These are phyloP conservation scores for Portunus trituberculatus DNA, from an alignment of 1,140 invertebrate species.

Conservation along the genomic window DNA sequence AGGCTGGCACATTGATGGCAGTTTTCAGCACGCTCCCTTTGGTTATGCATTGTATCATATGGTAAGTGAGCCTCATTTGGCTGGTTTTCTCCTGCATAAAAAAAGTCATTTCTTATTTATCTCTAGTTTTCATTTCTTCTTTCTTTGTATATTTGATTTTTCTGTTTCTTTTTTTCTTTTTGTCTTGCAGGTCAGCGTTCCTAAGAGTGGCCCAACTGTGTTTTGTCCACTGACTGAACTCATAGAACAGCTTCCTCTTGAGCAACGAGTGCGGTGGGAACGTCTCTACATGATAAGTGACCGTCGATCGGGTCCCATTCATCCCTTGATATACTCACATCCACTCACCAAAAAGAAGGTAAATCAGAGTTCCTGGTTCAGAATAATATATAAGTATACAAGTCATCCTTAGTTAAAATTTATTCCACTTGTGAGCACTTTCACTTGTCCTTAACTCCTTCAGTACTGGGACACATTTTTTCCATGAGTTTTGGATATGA, in stretches of 20 bases:
- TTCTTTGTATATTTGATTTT: too few species aligned
- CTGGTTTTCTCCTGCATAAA: neutral
- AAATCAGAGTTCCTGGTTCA: neutral
- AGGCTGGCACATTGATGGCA: slow-evolving; percentile 83
- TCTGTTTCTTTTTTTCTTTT: too few species aligned
- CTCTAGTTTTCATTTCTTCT: neutral
- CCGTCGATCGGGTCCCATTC: slow-evolving; percentile 79
- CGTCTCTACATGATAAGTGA: slow-evolving; percentile 81
- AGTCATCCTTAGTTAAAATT: too few species aligned
- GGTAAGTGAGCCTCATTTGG: slow-evolving; percentile 32
- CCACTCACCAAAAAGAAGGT: slow-evolving; percentile 75
- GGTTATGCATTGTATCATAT: slow-evolving; percentile 79
- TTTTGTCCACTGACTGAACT: slow-evolving; percentile 81
- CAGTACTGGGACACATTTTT: too few species aligned
- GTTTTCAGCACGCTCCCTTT: slow-evolving; percentile 82
- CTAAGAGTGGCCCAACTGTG: slow-evolving; percentile 80
- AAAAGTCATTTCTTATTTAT: neutral
- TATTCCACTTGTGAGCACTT: too few species aligned
- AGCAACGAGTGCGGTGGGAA: slow-evolving; percentile 80
- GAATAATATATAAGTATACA: too few species aligned
- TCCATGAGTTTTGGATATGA: too few species aligned
- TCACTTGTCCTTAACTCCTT: too few species aligned
- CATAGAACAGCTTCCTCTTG: slow-evolving; percentile 80
- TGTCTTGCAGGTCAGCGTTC: slow-evolving; percentile 81
- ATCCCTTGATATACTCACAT: slow-evolving; percentile 81